Conservation (phyloP, 23 tunicate genomes). For the Halocynthia aurantium region DNA sequence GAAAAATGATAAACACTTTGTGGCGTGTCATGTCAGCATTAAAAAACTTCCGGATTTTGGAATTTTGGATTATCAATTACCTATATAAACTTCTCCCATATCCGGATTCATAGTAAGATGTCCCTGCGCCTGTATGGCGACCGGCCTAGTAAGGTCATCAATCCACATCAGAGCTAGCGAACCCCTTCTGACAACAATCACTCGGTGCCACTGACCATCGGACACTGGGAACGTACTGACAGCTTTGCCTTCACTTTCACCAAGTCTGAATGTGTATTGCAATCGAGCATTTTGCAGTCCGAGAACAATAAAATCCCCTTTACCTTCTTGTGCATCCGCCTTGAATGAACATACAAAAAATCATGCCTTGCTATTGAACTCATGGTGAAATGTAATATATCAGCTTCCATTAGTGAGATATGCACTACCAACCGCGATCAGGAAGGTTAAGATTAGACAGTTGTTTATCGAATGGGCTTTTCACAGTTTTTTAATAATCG, state of each 20-base stretch:
- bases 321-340: not conserved
- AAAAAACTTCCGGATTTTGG: too few species aligned
- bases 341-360: too few species aligned
- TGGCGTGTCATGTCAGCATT: too few species aligned
- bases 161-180: slow-evolving; percentile 81
- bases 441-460: too few species aligned
- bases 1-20: too few species aligned
- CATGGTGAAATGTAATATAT: too few species aligned
- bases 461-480: too few species aligned
- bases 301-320: slow-evolving; percentile 28
- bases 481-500: too few species aligned
- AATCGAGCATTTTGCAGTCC: slow-evolving; percentile 55
- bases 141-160: slow-evolving; percentile 53
- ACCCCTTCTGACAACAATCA: slow-evolving; percentile 57
- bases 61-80: slow-evolving; percentile 15
- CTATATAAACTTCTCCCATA: slow-evolving; percentile 73
- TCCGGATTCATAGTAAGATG: slow-evolving; percentile 19
- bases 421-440: too few species aligned
- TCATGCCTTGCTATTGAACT: too few species aligned
- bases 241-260: slow-evolving; percentile 51
- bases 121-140: slow-evolving; percentile 50
- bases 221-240: slow-evolving; percentile 46
- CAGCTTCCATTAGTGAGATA: too few species aligned
- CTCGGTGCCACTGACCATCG: slow-evolving; percentile 71
- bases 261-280: slow-evolving; percentile 50